Conservation (phyloP, 2,113 vertebrate species). For the Collichthys lucidus region DNA sequence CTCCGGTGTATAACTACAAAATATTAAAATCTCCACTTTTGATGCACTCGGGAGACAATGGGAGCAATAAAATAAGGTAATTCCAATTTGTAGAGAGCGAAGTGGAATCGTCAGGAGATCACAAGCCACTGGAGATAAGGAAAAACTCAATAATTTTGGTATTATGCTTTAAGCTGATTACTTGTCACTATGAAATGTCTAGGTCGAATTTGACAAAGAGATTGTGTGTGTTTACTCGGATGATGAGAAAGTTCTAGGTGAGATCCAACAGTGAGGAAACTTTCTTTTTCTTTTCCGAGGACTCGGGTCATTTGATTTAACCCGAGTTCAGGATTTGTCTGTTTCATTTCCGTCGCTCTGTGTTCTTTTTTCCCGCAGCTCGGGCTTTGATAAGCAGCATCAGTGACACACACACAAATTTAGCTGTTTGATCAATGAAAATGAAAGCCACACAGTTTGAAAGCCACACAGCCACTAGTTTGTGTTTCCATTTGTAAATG, state of each 20-base stretch:
- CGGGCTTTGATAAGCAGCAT: slow-evolving; percentile 46
- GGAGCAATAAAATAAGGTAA: slow-evolving; percentile 46
- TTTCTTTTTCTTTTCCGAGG: slow-evolving; percentile 11
- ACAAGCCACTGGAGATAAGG: slow-evolving; percentile 49
- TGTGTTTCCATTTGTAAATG: slow-evolving; percentile 46
- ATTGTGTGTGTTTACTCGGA: slow-evolving; percentile 43
- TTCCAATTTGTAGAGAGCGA: slow-evolving; percentile 52
- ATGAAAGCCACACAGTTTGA: slow-evolving; percentile 49
- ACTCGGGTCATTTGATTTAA: slow-evolving; percentile 33
- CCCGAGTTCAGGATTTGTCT: slow-evolving; percentile 36
- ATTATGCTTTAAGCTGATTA: slow-evolving; percentile 75
- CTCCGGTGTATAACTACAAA: slow-evolving; percentile 4
- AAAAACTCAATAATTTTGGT: slow-evolving; percentile 60
- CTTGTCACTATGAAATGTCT: slow-evolving; percentile 47
- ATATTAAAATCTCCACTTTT: slow-evolving; percentile 16
- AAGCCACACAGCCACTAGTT: slow-evolving; percentile 19
- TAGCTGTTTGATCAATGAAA: slow-evolving; percentile 63
- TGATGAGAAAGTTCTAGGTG: slow-evolving; percentile 46
- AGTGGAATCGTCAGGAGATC: slow-evolving; percentile 41
- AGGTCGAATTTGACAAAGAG: slow-evolving; percentile 59
- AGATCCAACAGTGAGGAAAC: slow-evolving; percentile 20
- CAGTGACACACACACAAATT: slow-evolving; percentile 30
- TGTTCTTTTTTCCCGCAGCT: slow-evolving; percentile 23
- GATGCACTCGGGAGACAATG: slow-evolving; percentile 9
- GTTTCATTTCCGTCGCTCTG: slow-evolving; percentile 20